Conservation (phyloP, 2,888 invertebrate species). For the Rhaphigaster nebulosa region DNA sequence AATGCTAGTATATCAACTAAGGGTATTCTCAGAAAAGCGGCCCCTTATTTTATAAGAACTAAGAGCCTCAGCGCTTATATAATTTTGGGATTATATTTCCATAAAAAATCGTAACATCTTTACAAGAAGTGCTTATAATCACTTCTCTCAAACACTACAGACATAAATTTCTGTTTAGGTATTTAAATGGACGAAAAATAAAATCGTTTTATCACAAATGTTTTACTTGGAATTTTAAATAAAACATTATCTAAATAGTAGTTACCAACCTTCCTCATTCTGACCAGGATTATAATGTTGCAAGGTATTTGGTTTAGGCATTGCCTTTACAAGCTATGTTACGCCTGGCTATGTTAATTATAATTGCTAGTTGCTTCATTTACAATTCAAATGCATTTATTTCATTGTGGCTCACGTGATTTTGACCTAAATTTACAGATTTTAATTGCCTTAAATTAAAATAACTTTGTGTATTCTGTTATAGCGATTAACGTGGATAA, state of each 20-base stretch:
- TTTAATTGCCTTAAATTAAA: not conserved
- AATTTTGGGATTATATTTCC: too few species aligned
- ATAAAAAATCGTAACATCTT: too few species aligned
- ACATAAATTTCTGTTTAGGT: too few species aligned
- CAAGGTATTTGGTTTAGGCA: not conserved
- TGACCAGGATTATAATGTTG: not conserved
- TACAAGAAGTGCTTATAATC: too few species aligned
- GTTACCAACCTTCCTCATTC: not conserved
- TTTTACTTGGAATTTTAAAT: not conserved
- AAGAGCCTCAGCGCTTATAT: too few species aligned
- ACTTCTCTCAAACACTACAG: too few species aligned
- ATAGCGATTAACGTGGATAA: not conserved
- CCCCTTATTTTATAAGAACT: too few species aligned
- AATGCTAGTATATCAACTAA: too few species aligned
- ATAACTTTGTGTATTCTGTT: not conserved
- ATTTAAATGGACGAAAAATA: too few species aligned
- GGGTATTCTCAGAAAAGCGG: too few species aligned
- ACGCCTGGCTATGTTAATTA: not conserved
- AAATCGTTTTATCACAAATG: not conserved
- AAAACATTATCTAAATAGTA: not conserved
- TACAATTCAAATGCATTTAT: conserved; percentile 26
- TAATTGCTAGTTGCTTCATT: conserved; percentile 7
- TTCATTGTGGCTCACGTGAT: not conserved
- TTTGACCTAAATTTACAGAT: not conserved
- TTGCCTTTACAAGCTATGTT: not conserved